Evolutionary conservation across 2,888 invertebrate genomes (phyloP), one percentile per base, ranked within the genome.

Genomic region (Taphrorychus bicolor): DNA sequence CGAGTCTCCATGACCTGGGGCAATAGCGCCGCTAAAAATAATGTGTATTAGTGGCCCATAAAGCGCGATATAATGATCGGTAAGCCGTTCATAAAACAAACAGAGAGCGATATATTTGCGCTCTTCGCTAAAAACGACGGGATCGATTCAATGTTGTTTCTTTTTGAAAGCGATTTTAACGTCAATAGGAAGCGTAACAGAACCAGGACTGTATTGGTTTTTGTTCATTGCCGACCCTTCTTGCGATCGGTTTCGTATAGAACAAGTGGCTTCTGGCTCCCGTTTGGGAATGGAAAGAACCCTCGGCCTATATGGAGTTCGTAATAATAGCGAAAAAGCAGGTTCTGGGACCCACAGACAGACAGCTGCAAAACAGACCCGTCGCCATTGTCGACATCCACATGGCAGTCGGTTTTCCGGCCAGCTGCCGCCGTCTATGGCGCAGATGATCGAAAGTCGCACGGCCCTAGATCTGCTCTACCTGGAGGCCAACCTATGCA

Each of bases 311-410:
- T 51, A 52, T 23, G 5, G 32, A 56, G 18, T 58, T 42, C 17
- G 21, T 51, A n/a, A n/a, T 18, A 57, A 41, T 41, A 42, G 45
- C 58, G n/a, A n/a, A 58, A 63, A 58, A 64, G 64, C 64, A 64
- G 64, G 64, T 64, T 64, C 57, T 51, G 23, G 48, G 51, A 23
- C 14, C 23, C 21, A 57, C 54, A 61, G 61, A 61, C 57, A 54
- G 63, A 62, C 59, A 76, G 76, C 74, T 76, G 76, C 74, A 71
- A 73, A 74, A 73, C 75, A 76, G 75, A 75, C 75, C 75, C 73
- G 73, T 73, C 75, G 45, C 58, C 65, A 59, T 59, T 59, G 59
- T 66, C 49, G 49, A 56, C 60, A 19, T 59, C 60, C 66, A 66
- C 66, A 66, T 66, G 66, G 66, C 66, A 58, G 19, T 54, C 54